Evolutionary conservation across 2,888 invertebrate species (phyloP), one percentile per base, ranked within the genome.

Genomic region (Cantharis rufa): DNA sequence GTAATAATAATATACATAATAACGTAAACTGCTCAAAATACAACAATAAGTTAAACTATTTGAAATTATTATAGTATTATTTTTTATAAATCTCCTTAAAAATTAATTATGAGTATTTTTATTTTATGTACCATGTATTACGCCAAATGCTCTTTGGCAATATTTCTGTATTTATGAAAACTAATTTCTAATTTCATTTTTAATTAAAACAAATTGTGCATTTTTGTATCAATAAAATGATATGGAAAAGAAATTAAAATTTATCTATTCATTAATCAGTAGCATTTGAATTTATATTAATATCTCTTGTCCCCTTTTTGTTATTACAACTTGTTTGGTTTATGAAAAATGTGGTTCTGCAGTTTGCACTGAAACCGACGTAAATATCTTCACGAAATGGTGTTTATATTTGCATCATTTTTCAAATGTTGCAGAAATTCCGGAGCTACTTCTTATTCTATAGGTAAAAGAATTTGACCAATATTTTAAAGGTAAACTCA

Each of bases 231-330:
- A 48, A 48, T 48, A n/a, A 48, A 48, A n/a, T 5, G 48, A 66
- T n/a, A 66, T 66, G 64, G 18, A 18, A 66, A 21, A 66, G 64
- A 21, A 66, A 66, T 66, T 66, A 66, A 66, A 66, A 66, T 10
- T 66, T 66, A 66, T 66, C 64, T 66, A 66, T 66, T 66, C 13
- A 66, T 66, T 21, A 21, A 66, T 66, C 64, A 66, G 64, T 21
- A 66, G 64, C n/a, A 66, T 66, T 66, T 66, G 16, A 66, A 48
- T 21, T 18, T 66, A 21, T 66, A 66, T 66, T 66, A 24, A 21
- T 24, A 24, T 66, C 7, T 48, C 48, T 48, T n/a, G n/a, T n/a
- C 48, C 48, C 48, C 48, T n/a, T 48, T n/a, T n/a, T 48, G 7
- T 48, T 48, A 66, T 66, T 66, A 15, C 64, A 66, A 21, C n/a